A percentile compares a stretch with the other conserved stretches of the same genome.
Conservation (phyloP, 1,140 invertebrate genomes). For the Temnothorax nylanderi region DNA sequence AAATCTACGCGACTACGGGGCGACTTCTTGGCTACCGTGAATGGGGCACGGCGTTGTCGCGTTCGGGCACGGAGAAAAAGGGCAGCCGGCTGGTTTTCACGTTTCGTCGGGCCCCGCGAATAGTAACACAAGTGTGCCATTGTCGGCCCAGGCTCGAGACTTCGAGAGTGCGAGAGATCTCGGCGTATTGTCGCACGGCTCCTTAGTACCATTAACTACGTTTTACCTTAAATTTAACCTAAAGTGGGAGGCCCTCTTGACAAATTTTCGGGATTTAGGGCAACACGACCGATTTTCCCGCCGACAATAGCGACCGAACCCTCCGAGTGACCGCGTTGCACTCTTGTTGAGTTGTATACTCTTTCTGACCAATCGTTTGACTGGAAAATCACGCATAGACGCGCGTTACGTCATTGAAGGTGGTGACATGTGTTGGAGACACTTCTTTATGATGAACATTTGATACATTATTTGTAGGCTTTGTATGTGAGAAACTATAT, state of each 20-base stretch:
- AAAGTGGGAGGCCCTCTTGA: slow-evolving; percentile 82
- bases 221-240: slow-evolving; percentile 84
- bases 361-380: slow-evolving; percentile 44
- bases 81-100: slow-evolving; percentile 70
- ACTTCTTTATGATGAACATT: slow-evolving; percentile 28
- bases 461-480: slow-evolving; percentile 29
- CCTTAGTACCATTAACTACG: slow-evolving; percentile 84
- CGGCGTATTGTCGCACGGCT: slow-evolving; percentile 73
- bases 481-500: slow-evolving; percentile 5
- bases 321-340: slow-evolving; percentile 49
- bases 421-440: slow-evolving; percentile 23
- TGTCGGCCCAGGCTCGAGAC: slow-evolving; percentile 71
- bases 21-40: slow-evolving; percentile 45
- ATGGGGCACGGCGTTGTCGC: slow-evolving; percentile 59
- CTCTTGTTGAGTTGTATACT: slow-evolving; percentile 59
- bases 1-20: slow-evolving; percentile 33
- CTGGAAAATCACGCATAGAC: slow-evolving; percentile 48
- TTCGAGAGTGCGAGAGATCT: slow-evolving; percentile 70
- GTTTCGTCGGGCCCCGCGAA: slow-evolving; percentile 77
- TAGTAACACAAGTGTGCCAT: slow-evolving; percentile 82
- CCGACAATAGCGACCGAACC: slow-evolving; percentile 56
- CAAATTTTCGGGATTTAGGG: slow-evolving; percentile 82
- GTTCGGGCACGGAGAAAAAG: slow-evolving; percentile 59
- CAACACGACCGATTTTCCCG: slow-evolving; percentile 57
- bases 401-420: slow-evolving; percentile 37